A percentile compares a stretch with the other conserved stretches of the same genome.
Conservation (phyloP, 2,797 vertebrate species). For the Sebastes cheni region DNA sequence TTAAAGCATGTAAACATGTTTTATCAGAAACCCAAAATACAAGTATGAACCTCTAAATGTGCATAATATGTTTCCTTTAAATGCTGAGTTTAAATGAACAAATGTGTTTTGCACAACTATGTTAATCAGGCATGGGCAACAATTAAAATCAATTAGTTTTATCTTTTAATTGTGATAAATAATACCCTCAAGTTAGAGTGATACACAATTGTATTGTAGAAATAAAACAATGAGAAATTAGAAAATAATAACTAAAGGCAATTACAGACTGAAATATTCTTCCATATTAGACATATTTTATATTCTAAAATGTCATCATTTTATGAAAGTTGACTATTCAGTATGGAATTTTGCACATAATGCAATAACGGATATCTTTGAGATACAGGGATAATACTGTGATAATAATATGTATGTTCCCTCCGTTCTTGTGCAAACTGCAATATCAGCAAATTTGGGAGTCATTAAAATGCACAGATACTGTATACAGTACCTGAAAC, state of each 20-base stretch:
- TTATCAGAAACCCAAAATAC: background rate
- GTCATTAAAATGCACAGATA: constrained; percentile 9
- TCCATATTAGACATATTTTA: background rate
- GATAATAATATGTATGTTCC: background rate
- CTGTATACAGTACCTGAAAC: background rate
- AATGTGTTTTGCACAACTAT: background rate
- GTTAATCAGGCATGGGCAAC: background rate
- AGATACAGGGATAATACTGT: background rate
- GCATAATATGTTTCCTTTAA: background rate
- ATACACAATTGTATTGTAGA: background rate
- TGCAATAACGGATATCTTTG: background rate
- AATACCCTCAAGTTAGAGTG: background rate
- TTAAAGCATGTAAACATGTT: background rate
- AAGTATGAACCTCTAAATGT: background rate
- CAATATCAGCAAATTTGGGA: background rate
- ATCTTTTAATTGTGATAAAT: background rate
- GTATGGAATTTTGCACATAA: background rate
- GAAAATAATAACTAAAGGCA: background rate
- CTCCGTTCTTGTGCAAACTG: background rate
- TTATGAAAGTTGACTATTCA: background rate
- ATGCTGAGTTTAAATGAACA: background rate
- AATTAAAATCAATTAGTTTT: background rate
- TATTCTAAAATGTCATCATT: background rate
- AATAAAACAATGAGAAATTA: background rate
- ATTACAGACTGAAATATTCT: background rate